Conservation (phyloP, 2,113 vertebrate genomes). For the Caracal caracal region DNA sequence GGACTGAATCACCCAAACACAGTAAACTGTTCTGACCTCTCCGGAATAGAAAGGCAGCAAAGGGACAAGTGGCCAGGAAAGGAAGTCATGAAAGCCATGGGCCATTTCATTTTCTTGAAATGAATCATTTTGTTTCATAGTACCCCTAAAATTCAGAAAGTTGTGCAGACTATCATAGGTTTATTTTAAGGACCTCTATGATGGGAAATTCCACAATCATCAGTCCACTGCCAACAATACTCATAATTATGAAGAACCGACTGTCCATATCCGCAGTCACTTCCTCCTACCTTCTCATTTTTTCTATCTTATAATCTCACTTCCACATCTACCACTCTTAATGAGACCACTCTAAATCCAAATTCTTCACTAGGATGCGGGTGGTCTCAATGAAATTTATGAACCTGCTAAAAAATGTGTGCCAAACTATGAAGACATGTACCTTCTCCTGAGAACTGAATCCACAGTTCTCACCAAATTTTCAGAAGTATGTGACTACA, state of each 20-base stretch:
- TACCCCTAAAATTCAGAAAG: neutral
- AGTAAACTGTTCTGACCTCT: neutral
- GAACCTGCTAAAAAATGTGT: neutral
- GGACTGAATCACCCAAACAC: neutral
- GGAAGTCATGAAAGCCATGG: neutral
- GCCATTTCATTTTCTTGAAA: neutral
- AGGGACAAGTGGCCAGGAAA: neutral
- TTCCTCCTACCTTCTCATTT: neutral
- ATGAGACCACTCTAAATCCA: neutral
- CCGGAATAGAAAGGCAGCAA: neutral
- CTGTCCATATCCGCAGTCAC: neutral
- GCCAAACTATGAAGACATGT: neutral
- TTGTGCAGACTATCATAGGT: neutral
- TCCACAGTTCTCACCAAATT: neutral
- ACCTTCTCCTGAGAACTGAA: neutral
- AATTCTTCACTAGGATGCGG: neutral
- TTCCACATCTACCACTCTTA: neutral
- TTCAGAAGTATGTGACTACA: neutral
- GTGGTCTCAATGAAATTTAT: neutral
- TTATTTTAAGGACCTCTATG: neutral
- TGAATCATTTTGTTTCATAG: neutral
- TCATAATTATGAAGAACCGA: neutral
- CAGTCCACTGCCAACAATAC: neutral
- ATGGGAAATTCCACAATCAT: neutral
- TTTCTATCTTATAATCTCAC: neutral